Conservation (phyloP, 2,888 invertebrate species). For the Willowsia nigromaculata region DNA sequence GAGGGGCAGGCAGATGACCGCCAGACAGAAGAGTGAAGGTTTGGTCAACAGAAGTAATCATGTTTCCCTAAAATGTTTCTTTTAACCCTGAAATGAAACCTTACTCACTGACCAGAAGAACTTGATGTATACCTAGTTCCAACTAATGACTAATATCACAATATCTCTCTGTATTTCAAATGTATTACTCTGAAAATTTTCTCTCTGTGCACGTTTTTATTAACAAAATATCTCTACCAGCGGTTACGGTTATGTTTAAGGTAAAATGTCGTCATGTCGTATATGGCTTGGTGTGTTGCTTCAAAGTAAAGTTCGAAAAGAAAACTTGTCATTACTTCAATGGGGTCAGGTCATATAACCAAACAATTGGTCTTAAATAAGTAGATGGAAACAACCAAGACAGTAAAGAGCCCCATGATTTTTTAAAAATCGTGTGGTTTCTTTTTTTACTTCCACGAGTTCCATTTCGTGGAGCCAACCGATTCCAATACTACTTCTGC, state of each 20-base stretch:
- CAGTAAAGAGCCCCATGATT: too few species aligned
- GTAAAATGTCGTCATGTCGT: neutral
- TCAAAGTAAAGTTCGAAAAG: too few species aligned
- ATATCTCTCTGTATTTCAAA: neutral
- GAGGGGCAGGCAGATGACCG: neutral
- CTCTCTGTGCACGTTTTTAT: neutral
- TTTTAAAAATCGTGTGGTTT: too few species aligned
- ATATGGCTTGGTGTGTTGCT: neutral
- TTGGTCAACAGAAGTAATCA: neutral
- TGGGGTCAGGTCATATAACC: constrained; percentile 54
- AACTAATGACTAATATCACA: neutral
- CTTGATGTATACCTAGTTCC: neutral
- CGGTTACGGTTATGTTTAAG: neutral
- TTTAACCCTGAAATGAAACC: constrained; percentile 2
- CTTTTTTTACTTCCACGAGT: neutral
- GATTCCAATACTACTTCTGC: too few species aligned
- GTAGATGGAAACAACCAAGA: neutral
- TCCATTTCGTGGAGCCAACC: neutral
- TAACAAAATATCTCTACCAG: neutral
- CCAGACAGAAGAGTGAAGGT: neutral
- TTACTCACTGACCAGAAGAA: neutral
- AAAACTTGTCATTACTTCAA: constrained; percentile 4
- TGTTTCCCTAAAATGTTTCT: constrained; percentile 12
- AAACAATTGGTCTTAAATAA: constrained; percentile 45
- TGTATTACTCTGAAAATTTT: too few species aligned